Evolutionary conservation across 2,797 vertebrate genomes (phyloP).

Genomic region (Heterohyrax brucei): DNA sequence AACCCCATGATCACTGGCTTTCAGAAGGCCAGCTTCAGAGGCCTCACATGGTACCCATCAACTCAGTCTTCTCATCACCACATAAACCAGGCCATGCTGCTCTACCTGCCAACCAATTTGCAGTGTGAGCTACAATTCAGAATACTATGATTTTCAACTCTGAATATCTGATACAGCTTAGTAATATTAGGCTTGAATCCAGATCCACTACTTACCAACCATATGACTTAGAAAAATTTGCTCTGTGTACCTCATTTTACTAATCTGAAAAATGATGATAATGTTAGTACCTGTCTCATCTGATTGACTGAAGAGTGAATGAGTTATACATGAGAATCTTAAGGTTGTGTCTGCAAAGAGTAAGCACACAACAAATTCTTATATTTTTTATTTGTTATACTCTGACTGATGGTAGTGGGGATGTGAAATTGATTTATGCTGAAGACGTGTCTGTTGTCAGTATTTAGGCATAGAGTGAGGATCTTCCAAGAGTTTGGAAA

Average conservation of each 20-base stretch:
- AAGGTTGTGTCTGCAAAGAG: not conserved
- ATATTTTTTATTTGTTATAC: constrained; percentile 34
- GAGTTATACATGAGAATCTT: not conserved
- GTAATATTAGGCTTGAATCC: not conserved
- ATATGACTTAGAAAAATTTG: constrained; percentile 33
- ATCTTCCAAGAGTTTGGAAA: constrained; percentile 26
- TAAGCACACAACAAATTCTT: not conserved
- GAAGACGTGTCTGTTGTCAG: not conserved
- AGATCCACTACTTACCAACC: not conserved
- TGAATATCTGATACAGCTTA: not conserved
- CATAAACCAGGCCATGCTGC: not conserved
- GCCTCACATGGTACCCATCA: constrained; percentile 7
- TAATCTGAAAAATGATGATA: not conserved
- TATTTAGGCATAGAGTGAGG: not conserved
- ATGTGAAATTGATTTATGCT: not conserved
- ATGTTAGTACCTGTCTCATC: not conserved
- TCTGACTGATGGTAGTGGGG: not conserved
- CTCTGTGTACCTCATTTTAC: constrained; percentile 30
- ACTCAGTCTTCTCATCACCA: constrained; percentile 10
- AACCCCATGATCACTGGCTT: constrained; percentile 65
- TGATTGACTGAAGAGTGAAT: not conserved
- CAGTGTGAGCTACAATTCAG: constrained; percentile 17
- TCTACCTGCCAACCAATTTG: not conserved
- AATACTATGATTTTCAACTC: not conserved
- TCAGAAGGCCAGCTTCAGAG: constrained; percentile 72